Base-by-base conservation (phyloP, 2,113 vertebrate genomes). In the Pelodiscus sinensis region DNA sequence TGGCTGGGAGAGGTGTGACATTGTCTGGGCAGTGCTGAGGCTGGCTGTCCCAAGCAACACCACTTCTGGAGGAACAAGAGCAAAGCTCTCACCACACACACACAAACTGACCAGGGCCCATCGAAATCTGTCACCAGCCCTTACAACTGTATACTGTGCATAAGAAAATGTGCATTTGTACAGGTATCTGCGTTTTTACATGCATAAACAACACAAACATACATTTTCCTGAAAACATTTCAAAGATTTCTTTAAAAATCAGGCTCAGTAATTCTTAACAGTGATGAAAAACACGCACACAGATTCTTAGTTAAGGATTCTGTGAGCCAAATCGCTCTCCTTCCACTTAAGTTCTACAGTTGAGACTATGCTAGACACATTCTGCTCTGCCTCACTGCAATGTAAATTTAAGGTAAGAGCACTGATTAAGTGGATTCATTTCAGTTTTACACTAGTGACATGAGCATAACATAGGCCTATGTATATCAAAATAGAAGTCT, bases 391-490 rank as follows among this genome's bases (percentile, higher is more conserved):
- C 83, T 90, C 85, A 84, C 65, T 65, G 27, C 82, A 68, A 50
- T 87, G 80, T 79, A 81, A 89, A 92, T 85, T 89, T 58, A 73
- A 80, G 73, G 78, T 94, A 97, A 94, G 94, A 80, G 84, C 92
- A 94, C 78, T 89, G 91, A 82, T 85, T 86, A 87, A 95, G 75
- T 90, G 86, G 79, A 92, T 94, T 95, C 86, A 89, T 29, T 58
- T 0, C 3, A 54, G 1, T 82, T 93, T 84, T 82, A 56, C 87
- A 86, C 90, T 91, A 0, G 1, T 86, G 83, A 93, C 38, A 82
- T 84, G 35, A 89, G 86, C 88, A 87, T 84, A 83, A 93, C 91
- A 87, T 29, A 92, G 92, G n/a, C 52, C 73, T 87, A 95, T 89
- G 71, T 77, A 80, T 56, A 65, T 52, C 51, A 60, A 91, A 79